Evolutionary conservation across 2,113 vertebrate species (phyloP), one percentile per base, ranked within the genome.

Genomic region (Tupaia tana): DNA sequence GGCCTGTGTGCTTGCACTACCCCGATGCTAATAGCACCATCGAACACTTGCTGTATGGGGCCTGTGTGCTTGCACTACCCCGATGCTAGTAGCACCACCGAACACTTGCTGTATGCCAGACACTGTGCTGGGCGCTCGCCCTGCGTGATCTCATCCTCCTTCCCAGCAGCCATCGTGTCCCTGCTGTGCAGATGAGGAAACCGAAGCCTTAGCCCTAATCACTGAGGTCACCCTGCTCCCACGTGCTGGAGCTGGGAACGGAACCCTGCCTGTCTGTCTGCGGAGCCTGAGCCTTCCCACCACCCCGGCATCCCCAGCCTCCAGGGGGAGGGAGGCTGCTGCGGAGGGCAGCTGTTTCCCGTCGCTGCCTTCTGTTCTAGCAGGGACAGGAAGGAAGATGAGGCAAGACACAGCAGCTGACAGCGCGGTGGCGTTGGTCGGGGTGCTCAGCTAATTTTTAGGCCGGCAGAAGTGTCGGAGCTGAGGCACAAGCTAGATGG

Each of bases 381-480:
- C 64, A 74, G 81, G 52, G 88, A 34, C 94, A 96, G 94, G 95
- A 96, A 96, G 92, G 93, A 96, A 89, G 91, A 91, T 69, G 95
- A 82, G 92, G 88, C 69, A 85, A 87, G 90, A 93, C 54, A 64
- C 66, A 93, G 90, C 90, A 90, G 97, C 87, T 93, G 95, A 86
- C 82, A n/a, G 52, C 29, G 87, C 5, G 12, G 88, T 79, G 87
- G 54, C 71, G 63, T 14, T 74, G 74, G 61, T 64, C 0, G 6
- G 10, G 22, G 43, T 6, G 8, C 63, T 4, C 52, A 93, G 75
- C 43, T 43, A 25, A 71, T 22, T 87, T 75, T 83, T 43, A 70
- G 6, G 58, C 34, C 22, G 52, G 69, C 94, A 91, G 90, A 73
- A 78, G 90, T 9, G 13, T 25, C 6, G 14, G 84, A 82, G 85